These are phyloP conservation scores for Epinephelus cyanopodus DNA, from an alignment of 2,113 vertebrate genomes.

Conservation along the genomic window DNA sequence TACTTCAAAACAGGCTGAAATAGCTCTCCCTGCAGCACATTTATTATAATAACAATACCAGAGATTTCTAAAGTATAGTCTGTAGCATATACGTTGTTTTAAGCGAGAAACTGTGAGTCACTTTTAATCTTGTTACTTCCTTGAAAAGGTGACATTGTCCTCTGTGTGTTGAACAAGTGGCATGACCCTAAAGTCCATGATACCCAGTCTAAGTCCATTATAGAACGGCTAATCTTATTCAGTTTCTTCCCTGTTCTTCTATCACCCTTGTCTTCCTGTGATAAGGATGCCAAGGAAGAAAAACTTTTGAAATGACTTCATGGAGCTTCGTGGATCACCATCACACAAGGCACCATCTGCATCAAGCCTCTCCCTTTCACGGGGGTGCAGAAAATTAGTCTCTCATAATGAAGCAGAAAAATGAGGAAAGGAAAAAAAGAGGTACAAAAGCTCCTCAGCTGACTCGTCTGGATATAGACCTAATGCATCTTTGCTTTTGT, in stretches of 20 bases:
- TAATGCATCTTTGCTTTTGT: conserved; percentile 47
- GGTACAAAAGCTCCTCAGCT: conserved; percentile 12
- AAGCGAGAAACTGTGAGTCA: not conserved
- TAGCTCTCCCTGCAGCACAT: not conserved
- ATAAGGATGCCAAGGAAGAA: conserved; percentile 11
- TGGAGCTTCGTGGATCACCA: conserved; percentile 23
- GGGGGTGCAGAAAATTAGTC: conserved; percentile 23
- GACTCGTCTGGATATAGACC: conserved; percentile 31
- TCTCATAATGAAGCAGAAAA: conserved; percentile 54
- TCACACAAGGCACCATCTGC: conserved; percentile 58
- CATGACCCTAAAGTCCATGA: conserved; percentile 20
- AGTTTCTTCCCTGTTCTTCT: conserved; percentile 22
- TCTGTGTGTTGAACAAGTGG: conserved; percentile 12
- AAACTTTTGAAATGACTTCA: conserved; percentile 45
- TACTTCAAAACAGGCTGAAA: conserved; percentile 1
- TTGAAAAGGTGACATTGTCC: conserved; percentile 34
- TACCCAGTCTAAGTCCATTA: conserved; percentile 16
- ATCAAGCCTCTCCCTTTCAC: conserved; percentile 36
- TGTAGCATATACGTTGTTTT: not conserved
- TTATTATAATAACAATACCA: not conserved
- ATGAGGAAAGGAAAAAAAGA: conserved; percentile 18
- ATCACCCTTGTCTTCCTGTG: conserved; percentile 9
- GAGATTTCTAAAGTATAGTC: not conserved
- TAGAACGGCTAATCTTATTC: conserved; percentile 22
- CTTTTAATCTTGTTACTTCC: conserved; percentile 25